A percentile compares a stretch with the other conserved stretches of the same genome.
Evolutionary conservation across 1,140 invertebrate species (phyloP).

Genomic region (Aradophagus sp.): DNA sequence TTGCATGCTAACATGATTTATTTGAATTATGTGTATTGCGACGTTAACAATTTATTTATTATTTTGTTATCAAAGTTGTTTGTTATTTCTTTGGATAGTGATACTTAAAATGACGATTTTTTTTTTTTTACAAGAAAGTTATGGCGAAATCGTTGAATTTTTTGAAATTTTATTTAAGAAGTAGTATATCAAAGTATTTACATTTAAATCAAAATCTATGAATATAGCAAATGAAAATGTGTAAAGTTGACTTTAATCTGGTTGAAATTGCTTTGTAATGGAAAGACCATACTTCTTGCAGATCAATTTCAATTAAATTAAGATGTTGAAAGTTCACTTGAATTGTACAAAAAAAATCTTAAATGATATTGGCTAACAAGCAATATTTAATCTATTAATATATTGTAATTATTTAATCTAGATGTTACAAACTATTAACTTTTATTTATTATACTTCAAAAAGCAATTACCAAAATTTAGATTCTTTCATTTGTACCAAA

Average conservation of each 20-base stretch:
- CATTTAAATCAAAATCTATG: too few species aligned
- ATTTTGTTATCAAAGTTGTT: constrained; percentile 6
- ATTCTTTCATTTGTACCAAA: constrained; percentile 38
- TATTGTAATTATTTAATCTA: constrained; percentile 11
- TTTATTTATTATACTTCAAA: constrained; percentile 14
- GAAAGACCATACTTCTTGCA: too few species aligned
- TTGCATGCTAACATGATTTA: constrained; percentile 11
- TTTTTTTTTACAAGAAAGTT: neutral
- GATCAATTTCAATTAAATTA: constrained; percentile 5
- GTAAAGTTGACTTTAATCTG: constrained; percentile 2
- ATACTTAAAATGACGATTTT: too few species aligned
- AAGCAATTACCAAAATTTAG: constrained; percentile 10
- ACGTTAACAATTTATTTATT: constrained; percentile 15
- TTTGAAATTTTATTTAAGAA: too few species aligned
- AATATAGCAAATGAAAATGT: neutral
- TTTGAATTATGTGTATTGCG: neutral
- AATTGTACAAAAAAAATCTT: constrained; percentile 16
- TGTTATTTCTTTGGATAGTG: constrained; percentile 3
- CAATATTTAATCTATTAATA: constrained; percentile 19
- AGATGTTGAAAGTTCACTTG: constrained; percentile 4
- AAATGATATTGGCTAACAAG: constrained; percentile 8
- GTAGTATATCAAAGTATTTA: too few species aligned
- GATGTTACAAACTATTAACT: neutral
- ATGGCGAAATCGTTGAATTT: too few species aligned
- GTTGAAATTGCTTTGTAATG: constrained; percentile 7